Percentiles rank a stretch among this genome's conserved stretches.
These are phyloP conservation scores for Mastigias papua DNA, from an alignment of 30 jellyfish, hydroid and myxozoan species.

Conservation along the genomic window DNA sequence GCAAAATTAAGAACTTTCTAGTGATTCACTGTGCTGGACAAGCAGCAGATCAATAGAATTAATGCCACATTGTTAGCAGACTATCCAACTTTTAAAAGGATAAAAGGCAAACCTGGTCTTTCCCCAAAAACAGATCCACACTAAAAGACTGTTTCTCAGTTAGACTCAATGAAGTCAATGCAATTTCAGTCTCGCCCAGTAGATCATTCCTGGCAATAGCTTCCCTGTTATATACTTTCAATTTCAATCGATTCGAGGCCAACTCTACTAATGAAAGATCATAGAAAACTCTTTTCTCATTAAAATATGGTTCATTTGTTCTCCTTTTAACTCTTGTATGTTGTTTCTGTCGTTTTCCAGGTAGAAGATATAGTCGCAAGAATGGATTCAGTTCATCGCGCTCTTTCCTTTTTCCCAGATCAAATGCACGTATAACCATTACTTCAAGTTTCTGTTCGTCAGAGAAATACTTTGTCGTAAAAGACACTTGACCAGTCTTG, in stretches of 20 bases:
- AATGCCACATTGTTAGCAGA: no score
- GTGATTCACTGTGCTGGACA: no score
- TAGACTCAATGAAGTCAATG: conserved; percentile 71
- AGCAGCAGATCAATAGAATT: no score
- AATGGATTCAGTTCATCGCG: conserved; percentile 77
- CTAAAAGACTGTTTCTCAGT: conserved; percentile 74
- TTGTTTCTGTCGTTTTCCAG: conserved; percentile 94
- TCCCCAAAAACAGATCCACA: conserved; percentile 72
- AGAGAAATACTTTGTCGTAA: conserved; percentile 61
- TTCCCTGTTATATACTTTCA: conserved; percentile 83
- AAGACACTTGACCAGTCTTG: conserved; percentile 83
- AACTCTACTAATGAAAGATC: conserved; percentile 65
- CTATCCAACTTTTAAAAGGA: neutral
- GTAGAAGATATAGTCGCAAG: conserved; percentile 82
- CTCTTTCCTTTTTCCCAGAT: conserved; percentile 68
- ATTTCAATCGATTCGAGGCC: conserved; percentile 63
- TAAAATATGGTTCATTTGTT: conserved; percentile 87
- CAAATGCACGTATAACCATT: conserved; percentile 67
- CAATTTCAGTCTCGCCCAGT: conserved; percentile 94
- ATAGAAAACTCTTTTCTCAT: conserved; percentile 71
- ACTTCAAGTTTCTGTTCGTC: conserved; percentile 60
- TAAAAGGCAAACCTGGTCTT: conserved; percentile 64
- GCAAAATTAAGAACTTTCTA: no score
- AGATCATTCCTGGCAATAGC: conserved; percentile 66
- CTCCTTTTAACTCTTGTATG: conserved; percentile 81